Evolutionary conservation across 2,888 invertebrate species (phyloP).

Genomic region (Pristionchus exspectatus): DNA sequence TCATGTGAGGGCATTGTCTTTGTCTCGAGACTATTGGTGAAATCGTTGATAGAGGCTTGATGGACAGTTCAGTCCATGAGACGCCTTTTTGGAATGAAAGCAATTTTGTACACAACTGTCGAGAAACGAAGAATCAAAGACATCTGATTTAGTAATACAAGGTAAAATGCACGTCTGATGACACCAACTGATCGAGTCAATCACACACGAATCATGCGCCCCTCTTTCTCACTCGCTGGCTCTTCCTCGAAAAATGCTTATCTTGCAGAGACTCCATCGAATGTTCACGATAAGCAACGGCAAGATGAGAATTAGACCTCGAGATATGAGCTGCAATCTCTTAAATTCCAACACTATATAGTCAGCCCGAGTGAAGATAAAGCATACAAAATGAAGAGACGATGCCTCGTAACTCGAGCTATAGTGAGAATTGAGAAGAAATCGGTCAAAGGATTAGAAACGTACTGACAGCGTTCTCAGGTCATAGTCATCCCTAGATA

Average conservation of each 20-base stretch:
- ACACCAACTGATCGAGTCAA: neutral
- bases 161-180: neutral
- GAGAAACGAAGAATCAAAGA: neutral
- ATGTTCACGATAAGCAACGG: neutral
- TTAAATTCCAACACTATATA: neutral
- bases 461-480: neutral
- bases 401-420: too few species aligned
- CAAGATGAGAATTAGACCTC: too few species aligned
- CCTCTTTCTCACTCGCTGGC: slow-evolving; percentile 1
- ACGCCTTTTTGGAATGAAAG: neutral
- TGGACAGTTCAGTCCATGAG: neutral
- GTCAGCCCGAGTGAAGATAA: neutral
- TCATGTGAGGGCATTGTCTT: neutral
- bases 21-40: neutral
- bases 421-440: neutral
- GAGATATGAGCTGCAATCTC: too few species aligned
- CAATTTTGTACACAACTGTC: neutral
- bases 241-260: slow-evolving; percentile 44
- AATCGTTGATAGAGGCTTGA: neutral
- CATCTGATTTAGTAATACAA: too few species aligned
- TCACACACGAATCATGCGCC: neutral
- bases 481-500: neutral
- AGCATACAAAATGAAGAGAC: neutral
- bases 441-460: neutral
- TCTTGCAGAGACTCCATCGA: slow-evolving; percentile 15